These are phyloP conservation scores for Campoplex capitator DNA, from an alignment of 2,888 invertebrate genomes.

Conservation along the genomic window DNA sequence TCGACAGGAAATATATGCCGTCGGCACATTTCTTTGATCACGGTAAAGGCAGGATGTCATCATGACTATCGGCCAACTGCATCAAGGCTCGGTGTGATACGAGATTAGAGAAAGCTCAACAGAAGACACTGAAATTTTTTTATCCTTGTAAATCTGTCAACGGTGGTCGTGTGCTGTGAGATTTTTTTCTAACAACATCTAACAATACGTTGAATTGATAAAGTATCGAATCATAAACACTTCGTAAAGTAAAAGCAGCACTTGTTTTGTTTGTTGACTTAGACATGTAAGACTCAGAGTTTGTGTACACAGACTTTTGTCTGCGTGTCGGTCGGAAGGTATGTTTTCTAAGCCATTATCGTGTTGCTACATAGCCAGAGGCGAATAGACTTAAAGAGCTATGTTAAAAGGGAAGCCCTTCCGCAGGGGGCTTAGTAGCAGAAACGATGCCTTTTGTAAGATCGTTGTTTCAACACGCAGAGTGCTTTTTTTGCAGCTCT, in stretches of 20 bases:
- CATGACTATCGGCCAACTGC: neutral
- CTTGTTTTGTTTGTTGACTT: constrained; percentile 16
- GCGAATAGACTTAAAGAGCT: neutral
- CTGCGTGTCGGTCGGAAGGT: neutral
- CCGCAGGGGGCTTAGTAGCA: neutral
- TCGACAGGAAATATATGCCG: neutral
- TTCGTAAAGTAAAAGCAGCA: constrained; percentile 3
- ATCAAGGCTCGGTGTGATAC: no score
- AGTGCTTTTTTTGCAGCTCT: neutral
- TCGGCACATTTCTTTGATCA: neutral
- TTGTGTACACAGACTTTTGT: constrained; percentile 7
- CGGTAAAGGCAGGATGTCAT: neutral
- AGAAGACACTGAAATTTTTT: neutral
- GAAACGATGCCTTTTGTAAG: neutral
- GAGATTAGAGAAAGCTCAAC: no score
- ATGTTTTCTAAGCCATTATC: constrained; percentile 18
- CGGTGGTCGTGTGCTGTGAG: no score
- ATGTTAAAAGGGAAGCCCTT: neutral
- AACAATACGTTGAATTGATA: neutral
- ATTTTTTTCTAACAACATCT: no score
- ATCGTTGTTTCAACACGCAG: neutral
- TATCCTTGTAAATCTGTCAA: neutral
- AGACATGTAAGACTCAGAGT: neutral
- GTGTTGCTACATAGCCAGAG: constrained; percentile 12
- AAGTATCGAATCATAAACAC: neutral